phyloP scores from a whole-genome alignment of 2,113 vertebrate genomes.

The Mormyrus lacerda region DNA sequence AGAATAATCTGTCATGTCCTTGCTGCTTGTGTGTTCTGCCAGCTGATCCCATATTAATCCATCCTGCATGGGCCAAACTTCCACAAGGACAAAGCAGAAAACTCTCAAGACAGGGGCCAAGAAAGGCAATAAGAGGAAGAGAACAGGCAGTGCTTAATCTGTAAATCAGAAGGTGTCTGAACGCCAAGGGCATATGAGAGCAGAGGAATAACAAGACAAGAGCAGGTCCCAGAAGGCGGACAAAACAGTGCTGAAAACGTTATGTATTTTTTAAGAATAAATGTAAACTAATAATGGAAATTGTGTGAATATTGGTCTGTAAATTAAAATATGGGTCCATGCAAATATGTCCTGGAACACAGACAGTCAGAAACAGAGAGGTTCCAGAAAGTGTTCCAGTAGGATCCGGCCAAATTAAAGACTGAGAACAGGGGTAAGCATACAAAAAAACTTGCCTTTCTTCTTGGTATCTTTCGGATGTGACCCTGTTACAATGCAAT shows the following conservation, averaged over 20 bases:
- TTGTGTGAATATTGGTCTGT: neutral
- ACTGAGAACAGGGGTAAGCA: neutral
- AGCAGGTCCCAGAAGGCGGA: neutral
- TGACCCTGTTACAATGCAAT: neutral
- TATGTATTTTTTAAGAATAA: neutral
- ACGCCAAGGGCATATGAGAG: neutral
- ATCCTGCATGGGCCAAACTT: neutral
- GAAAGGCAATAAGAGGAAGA: neutral
- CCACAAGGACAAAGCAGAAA: neutral
- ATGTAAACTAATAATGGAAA: neutral
- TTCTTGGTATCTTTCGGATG: neutral
- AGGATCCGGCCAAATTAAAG: neutral
- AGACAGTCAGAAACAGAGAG: neutral
- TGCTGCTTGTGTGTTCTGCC: neutral
- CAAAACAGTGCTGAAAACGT: neutral
- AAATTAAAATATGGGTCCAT: neutral
- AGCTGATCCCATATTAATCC: neutral
- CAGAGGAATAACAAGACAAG: neutral
- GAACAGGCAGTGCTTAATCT: neutral
- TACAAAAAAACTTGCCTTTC: neutral
- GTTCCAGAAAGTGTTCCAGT: neutral
- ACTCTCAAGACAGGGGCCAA: neutral
- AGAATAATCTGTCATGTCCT: neutral
- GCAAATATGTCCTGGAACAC: neutral
- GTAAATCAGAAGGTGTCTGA: neutral